Base-by-base conservation (phyloP, 2,888 invertebrate genomes). In the Nephrotoma appendiculata region DNA sequence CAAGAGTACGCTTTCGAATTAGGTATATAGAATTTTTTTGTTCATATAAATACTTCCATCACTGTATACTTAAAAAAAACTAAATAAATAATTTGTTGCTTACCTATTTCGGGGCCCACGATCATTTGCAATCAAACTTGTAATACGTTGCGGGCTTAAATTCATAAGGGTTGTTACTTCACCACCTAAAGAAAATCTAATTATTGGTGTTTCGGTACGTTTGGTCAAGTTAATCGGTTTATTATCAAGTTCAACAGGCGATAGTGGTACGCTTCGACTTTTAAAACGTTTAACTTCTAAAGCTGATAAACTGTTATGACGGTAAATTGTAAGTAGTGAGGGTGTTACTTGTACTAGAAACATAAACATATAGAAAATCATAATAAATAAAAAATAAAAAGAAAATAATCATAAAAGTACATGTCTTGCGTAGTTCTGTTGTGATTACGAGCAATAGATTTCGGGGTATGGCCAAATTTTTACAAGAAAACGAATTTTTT, bases 281-380 rank as follows among this genome's bases (percentile, higher is more conserved):
- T 89, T 89, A 89, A 93, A 91, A 89, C 92, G 92, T 89, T 92
- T 92, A 86, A 93, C 94, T 88, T 94, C 94, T 86, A 95, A 93
- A 6, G 94, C 94, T 11, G 95, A 95, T 41, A 95, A 92, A 90
- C 95, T 95, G 87, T 94, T 95, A 89, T 95, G 95, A 87, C 95
- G 92, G 0, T 95, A 93, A 85, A 93, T 93, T 87, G 93, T 90
- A 86, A 93, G 92, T 71, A 93, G 92, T 6, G 93, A 93, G 9
- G 88, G 92, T 90, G 88, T 90, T 91, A 87, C 92, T 91, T 86
- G 91, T 90, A 86, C 88, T 87, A 45, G 43, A 84, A 19, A 41
- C 41, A 42, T n/a, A 52, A 86, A 86, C 43, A 86, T 41, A 31
- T 31, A 31, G 71, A 71, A 71, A 85, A 57, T 57, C 42, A 12